These are phyloP conservation scores for Elachura formosa DNA, from an alignment of 2,113 vertebrate species.

Conservation along the genomic window DNA sequence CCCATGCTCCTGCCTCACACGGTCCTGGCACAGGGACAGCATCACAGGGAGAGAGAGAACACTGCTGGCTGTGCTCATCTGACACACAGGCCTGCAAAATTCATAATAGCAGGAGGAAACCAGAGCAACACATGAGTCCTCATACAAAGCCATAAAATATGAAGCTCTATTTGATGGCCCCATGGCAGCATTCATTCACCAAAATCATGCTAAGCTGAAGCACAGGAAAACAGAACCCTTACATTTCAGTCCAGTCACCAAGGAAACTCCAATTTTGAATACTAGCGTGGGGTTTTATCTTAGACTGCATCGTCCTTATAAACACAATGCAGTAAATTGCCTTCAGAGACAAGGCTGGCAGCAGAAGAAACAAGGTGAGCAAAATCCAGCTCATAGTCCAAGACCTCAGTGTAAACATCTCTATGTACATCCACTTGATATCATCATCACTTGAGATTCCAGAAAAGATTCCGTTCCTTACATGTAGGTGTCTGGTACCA, in stretches of 20 bases:
- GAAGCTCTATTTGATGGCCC: background rate
- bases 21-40: background rate
- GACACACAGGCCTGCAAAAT: background rate
- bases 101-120: background rate
- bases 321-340: background rate
- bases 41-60: background rate
- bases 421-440: background rate
- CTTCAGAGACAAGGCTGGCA: background rate
- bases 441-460: background rate
- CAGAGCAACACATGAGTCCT: background rate
- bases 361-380: background rate
- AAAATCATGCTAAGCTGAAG: slow-evolving; percentile 1
- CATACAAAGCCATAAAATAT: background rate
- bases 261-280: background rate
- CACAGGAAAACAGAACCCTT: background rate
- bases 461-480: background rate
- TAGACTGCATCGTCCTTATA: background rate
- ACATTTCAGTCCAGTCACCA: background rate
- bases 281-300: background rate
- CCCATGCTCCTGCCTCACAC: background rate
- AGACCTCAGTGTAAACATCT: background rate
- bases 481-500: accelerated
- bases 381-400: background rate
- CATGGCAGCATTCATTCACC: background rate
- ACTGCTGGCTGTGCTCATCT: background rate